phyloP scores from a whole-genome alignment of 2,888 invertebrate genomes.

The Epinotia bilunana region DNA sequence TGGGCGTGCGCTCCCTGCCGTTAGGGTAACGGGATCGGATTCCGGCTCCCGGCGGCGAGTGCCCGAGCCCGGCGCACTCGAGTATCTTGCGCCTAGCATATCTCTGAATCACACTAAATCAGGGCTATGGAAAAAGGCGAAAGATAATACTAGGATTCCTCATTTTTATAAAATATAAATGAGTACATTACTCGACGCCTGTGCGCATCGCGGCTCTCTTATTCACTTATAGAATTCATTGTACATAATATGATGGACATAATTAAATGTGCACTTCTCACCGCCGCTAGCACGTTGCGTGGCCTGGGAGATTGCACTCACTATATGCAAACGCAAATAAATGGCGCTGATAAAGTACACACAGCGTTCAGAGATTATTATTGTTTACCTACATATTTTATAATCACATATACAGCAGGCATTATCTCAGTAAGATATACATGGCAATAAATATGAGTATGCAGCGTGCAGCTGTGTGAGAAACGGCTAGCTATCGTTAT shows the following conservation, averaged over 20 bases:
- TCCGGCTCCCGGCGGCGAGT: slow-evolving; percentile 47
- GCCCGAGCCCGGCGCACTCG: slow-evolving; percentile 20
- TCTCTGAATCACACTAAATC: background rate
- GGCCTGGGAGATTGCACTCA: slow-evolving; percentile 4
- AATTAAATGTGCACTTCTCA: background rate
- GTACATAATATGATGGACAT: background rate
- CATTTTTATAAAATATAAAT: no score
- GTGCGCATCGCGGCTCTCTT: background rate
- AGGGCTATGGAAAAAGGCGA: background rate
- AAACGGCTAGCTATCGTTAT: background rate
- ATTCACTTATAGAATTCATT: background rate
- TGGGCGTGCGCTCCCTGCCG: slow-evolving; percentile 50
- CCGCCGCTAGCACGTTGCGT: slow-evolving; percentile 2
- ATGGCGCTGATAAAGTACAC: slow-evolving; percentile 12
- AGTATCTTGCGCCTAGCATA: slow-evolving; percentile 13
- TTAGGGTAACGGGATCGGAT: slow-evolving; percentile 59
- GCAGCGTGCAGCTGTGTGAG: background rate
- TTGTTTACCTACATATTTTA: slow-evolving; percentile 4
- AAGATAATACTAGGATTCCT: background rate
- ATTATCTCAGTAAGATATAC: slow-evolving; percentile 12
- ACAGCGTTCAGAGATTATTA: background rate
- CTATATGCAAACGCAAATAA: slow-evolving; percentile 5
- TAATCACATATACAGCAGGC: slow-evolving; percentile 16
- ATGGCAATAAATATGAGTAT: background rate
- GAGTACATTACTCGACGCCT: no score